phyloP scores from a whole-genome alignment of 1,140 invertebrate species.

The Centruroides sculpturatus region DNA sequence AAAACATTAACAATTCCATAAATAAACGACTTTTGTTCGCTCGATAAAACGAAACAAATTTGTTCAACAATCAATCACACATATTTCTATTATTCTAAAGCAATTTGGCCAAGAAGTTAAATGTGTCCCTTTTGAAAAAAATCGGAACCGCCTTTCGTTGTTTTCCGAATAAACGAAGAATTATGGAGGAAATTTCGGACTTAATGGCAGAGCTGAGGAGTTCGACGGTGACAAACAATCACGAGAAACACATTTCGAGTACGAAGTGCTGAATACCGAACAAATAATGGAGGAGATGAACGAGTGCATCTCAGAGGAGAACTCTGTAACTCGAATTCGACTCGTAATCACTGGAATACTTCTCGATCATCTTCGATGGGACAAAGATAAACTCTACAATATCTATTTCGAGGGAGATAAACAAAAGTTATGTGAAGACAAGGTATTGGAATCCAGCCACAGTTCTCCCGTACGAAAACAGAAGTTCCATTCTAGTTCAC shows the following conservation, averaged over 20 bases:
- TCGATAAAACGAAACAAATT: no score
- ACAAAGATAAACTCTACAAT: background rate
- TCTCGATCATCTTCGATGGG: background rate
- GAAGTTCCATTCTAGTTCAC: conserved; percentile 53
- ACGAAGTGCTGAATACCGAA: conserved; percentile 85
- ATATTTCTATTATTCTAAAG: no score
- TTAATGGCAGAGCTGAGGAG: no score
- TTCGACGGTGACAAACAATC: no score
- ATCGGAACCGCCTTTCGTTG: no score
- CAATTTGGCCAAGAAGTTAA: no score
- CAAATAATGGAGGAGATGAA: conserved; percentile 95
- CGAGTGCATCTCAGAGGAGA: conserved; percentile 88
- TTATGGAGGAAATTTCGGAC: no score
- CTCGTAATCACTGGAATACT: background rate
- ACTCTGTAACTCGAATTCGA: conserved; percentile 26
- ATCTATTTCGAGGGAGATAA: background rate
- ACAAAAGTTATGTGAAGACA: background rate
- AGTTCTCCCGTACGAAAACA: background rate
- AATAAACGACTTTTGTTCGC: no score
- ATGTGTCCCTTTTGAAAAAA: no score
- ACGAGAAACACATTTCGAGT: conserved; percentile 24
- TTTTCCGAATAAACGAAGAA: no score
- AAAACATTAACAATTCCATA: no score
- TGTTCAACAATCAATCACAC: no score
- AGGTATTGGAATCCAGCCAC: background rate